phyloP scores from a whole-genome alignment of 1,140 invertebrate species.

The Trissolcus basalis region DNA sequence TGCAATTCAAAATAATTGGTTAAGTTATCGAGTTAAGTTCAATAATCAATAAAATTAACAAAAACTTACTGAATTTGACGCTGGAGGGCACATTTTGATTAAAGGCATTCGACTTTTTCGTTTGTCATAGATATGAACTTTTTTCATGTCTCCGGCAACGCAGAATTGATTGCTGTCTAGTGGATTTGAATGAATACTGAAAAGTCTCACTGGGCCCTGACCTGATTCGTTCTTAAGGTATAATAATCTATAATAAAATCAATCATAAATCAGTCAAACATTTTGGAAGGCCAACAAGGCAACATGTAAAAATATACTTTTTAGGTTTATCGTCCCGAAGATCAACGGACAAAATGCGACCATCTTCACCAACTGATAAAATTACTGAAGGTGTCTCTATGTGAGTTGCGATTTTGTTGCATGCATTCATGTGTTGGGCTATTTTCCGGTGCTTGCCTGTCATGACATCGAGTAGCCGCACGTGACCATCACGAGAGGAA shows the following conservation, averaged over 20 bases:
- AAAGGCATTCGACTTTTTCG: constrained; percentile 76
- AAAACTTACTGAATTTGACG: too few species aligned
- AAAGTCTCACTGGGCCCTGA: constrained; percentile 80
- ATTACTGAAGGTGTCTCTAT: constrained; percentile 86
- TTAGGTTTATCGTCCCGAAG: constrained; percentile 82
- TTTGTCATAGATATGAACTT: constrained; percentile 83
- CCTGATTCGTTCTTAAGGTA: constrained; percentile 79
- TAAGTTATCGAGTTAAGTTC: background rate
- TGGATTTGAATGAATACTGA: constrained; percentile 92
- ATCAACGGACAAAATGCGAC: constrained; percentile 87
- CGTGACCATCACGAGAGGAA: constrained; percentile 92
- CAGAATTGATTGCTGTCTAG: constrained; percentile 86
- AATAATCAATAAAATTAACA: background rate
- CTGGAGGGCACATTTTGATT: constrained; percentile 78
- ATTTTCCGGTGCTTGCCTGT: constrained; percentile 80
- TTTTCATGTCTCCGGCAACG: constrained; percentile 83
- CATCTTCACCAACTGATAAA: constrained; percentile 93
- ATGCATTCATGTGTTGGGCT: constrained; percentile 83
- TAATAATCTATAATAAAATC: constrained; percentile 77
- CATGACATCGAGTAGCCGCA: constrained; percentile 76
- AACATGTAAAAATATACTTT: constrained; percentile 75
- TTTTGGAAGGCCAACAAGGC: constrained; percentile 2
- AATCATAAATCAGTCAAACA: background rate
- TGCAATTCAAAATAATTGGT: background rate
- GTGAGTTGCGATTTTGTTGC: constrained; percentile 87